Percentiles rank a stretch among this genome's conserved stretches.
phyloP scores from a whole-genome alignment of 2,888 invertebrate species.

The Listrodromus nycthemerus region DNA sequence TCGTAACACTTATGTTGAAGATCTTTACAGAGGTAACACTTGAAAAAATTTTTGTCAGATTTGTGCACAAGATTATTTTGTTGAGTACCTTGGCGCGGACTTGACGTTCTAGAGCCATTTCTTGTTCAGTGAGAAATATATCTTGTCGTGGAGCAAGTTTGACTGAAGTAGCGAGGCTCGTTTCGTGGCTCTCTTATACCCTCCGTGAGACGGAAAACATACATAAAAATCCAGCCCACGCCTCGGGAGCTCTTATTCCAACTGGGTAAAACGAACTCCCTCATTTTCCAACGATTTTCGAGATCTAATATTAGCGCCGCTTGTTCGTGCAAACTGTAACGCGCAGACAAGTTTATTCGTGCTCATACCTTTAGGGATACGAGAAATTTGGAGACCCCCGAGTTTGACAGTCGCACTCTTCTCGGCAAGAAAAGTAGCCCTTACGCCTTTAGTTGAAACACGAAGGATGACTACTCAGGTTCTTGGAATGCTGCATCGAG shows the following conservation, averaged over 20 bases:
- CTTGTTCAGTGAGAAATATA: slow-evolving; percentile 72
- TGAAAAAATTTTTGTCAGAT: background rate
- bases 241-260: slow-evolving; percentile 75
- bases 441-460: background rate
- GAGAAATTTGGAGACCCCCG: slow-evolving; percentile 39
- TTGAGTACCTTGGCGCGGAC: slow-evolving; percentile 92
- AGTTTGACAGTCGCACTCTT: slow-evolving; percentile 1
- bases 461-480: slow-evolving; percentile 18
- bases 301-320: slow-evolving; percentile 80
- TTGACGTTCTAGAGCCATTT: slow-evolving; percentile 97
- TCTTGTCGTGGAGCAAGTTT: slow-evolving; percentile 62
- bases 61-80: slow-evolving; percentile 41
- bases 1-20: slow-evolving; percentile 13
- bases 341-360: slow-evolving; percentile 1
- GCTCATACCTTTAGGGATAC: slow-evolving; percentile 38
- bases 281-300: slow-evolving; percentile 71
- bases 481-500: slow-evolving; percentile 3
- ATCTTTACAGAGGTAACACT: slow-evolving; percentile 1
- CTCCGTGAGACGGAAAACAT: slow-evolving; percentile 68
- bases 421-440: slow-evolving; percentile 11
- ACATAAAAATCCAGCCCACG: slow-evolving; percentile 76
- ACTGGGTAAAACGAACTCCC: slow-evolving; percentile 58
- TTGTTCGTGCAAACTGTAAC: slow-evolving; percentile 37
- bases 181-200: slow-evolving; percentile 79
- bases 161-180: slow-evolving; percentile 79